These are phyloP conservation scores for Pyrgilauda ruficollis DNA, from an alignment of 2,113 vertebrate species.

Conservation along the genomic window DNA sequence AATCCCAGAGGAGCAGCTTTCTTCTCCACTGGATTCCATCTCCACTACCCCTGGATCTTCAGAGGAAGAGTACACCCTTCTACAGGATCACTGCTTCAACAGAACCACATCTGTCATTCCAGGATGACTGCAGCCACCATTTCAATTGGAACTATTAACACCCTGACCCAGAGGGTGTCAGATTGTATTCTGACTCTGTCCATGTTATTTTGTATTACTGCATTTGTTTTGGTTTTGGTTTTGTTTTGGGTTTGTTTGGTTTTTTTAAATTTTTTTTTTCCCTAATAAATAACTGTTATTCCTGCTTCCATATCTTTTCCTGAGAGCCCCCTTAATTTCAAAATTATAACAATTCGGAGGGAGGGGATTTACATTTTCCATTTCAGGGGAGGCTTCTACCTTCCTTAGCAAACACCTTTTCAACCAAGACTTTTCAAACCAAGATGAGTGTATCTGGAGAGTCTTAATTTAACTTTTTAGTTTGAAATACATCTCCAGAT, in stretches of 20 bases:
- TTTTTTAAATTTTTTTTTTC: background rate
- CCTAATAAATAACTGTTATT: background rate
- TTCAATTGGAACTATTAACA: background rate
- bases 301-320: background rate
- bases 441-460: background rate
- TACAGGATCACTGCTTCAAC: too few species aligned
- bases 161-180: background rate
- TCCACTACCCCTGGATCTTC: background rate
- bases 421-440: background rate
- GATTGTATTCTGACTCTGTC: background rate
- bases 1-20: too few species aligned
- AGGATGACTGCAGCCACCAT: too few species aligned
- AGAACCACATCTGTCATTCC: too few species aligned
- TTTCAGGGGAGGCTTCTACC: background rate
- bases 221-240: background rate
- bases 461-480: background rate
- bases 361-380: background rate
- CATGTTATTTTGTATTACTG: background rate
- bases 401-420: background rate
- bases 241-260: too few species aligned
- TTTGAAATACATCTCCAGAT: background rate
- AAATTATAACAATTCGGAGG: background rate
- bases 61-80: background rate
- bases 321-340: too few species aligned
- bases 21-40: too few species aligned